Evolutionary conservation across 2,797 vertebrate genomes (phyloP), one percentile per base, ranked within the genome.

Genomic region (Eospalax fontanierii): DNA sequence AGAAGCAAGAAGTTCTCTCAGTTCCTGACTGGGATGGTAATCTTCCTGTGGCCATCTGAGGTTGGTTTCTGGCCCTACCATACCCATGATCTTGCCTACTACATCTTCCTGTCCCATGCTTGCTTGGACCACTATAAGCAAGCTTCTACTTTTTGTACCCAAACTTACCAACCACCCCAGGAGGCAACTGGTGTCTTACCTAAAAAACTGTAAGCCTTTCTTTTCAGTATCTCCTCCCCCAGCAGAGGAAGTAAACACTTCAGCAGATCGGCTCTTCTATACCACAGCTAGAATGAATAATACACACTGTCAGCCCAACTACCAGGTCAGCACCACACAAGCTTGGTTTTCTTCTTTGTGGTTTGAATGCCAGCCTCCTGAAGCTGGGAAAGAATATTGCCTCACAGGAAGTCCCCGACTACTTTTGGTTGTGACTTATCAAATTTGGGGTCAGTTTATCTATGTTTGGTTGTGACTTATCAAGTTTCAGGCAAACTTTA

Each of bases 361-460:
- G 35, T 63, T 73, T 40, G 12, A 82, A 70, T 14, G 75, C 22
- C 30, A 10, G 33, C 50, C 2, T 50, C 61, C 75, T 50, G 5
- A 85, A 75, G 21, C 46, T n/a, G 21, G 43, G 78, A 71, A 54
- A 86, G 6, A 33, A 50, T 59, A 11, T 30, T 6, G 21, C 54
- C 70, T 88, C 40, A 33, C 12, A 86, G 35, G 83, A 74, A 89
- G 74, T 71, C 19, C 81, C 28, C 30, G n/a, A 33, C 7, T 54
- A 66, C 70, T 78, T 91, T 88, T 35, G 54, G 33, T 78, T 78
- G 40, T 81, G 73, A n/a, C 86, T 95, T 75, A 63, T 11, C 68
- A 90, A 24, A 46, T 95, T 91, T 46, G 26, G 76, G 18, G 40
- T 40, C 75, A 79, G 89, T 0, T 6, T 91, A 35, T 30, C 14